Percentiles rank a stretch among this genome's conserved stretches.
phyloP scores from a whole-genome alignment of 2,888 invertebrate species.

The Crematogaster levior region DNA sequence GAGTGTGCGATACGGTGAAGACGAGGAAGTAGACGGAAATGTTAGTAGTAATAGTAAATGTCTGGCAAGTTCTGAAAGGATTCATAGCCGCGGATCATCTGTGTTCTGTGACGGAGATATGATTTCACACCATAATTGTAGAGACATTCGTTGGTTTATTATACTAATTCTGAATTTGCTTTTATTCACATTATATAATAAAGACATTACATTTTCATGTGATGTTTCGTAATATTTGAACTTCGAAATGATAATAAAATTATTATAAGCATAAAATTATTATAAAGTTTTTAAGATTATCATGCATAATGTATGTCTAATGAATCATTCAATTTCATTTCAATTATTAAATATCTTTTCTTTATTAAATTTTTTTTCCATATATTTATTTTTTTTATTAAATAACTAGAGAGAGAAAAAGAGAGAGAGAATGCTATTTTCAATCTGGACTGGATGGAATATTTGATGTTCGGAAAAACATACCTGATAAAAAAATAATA shows the following conservation, averaged over 20 bases:
- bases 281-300: neutral
- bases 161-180: neutral
- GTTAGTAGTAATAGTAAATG: constrained; percentile 48
- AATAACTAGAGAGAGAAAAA: too few species aligned
- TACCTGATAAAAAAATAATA: too few species aligned
- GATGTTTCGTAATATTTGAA: neutral
- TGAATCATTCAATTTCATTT: too few species aligned
- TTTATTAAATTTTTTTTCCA: too few species aligned
- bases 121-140: constrained; percentile 1
- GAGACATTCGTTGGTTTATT: neutral
- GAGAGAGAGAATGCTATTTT: too few species aligned
- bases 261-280: too few species aligned
- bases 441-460: too few species aligned
- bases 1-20: constrained; percentile 27
- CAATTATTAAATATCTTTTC: too few species aligned
- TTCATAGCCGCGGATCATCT: constrained; percentile 12
- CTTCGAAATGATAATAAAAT: neutral
- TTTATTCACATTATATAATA: neutral
- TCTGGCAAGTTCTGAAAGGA: constrained; percentile 46
- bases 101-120: constrained; percentile 36
- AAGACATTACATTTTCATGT: neutral
- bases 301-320: neutral
- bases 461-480: too few species aligned
- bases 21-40: constrained; percentile 61
- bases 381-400: too few species aligned